phyloP scores from a whole-genome alignment of 2,888 invertebrate genomes.

The Eilema griseolum region DNA sequence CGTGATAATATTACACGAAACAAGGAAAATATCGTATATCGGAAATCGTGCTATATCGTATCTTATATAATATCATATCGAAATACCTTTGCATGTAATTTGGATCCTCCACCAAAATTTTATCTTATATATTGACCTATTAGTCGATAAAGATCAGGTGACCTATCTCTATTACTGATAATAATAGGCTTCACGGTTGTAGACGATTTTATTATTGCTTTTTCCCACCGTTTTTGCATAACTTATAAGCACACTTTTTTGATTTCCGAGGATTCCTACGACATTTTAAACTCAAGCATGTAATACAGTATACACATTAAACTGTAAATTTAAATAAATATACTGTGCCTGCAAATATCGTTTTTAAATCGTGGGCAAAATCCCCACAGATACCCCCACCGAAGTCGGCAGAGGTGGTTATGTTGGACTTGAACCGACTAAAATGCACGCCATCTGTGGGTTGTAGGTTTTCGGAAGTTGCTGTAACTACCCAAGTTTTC shows the following conservation, averaged over 20 bases:
- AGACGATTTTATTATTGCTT: not conserved
- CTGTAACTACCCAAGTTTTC: too few species aligned
- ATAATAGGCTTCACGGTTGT: not conserved
- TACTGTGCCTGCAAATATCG: too few species aligned
- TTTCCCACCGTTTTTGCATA: not conserved
- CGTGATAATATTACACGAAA: constrained; percentile 74
- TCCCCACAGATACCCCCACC: too few species aligned
- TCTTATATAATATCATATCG: constrained; percentile 20
- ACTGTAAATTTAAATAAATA: too few species aligned
- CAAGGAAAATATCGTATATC: constrained; percentile 70
- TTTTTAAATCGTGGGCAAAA: too few species aligned
- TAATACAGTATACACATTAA: too few species aligned
- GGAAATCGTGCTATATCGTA: constrained; percentile 46
- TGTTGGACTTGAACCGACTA: too few species aligned
- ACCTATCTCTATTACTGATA: not conserved
- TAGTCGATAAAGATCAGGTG: constrained; percentile 8
- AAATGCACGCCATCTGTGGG: too few species aligned
- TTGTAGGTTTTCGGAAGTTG: too few species aligned
- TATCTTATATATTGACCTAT: constrained; percentile 12
- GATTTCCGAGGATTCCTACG: too few species aligned
- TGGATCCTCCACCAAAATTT: constrained; percentile 13
- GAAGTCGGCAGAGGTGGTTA: too few species aligned
- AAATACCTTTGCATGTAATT: constrained; percentile 23
- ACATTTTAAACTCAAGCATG: too few species aligned
- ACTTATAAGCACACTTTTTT: not conserved